Evolutionary conservation across 2,113 vertebrate genomes (phyloP), one percentile per base, ranked within the genome.

Genomic region (Alligator sinensis): DNA sequence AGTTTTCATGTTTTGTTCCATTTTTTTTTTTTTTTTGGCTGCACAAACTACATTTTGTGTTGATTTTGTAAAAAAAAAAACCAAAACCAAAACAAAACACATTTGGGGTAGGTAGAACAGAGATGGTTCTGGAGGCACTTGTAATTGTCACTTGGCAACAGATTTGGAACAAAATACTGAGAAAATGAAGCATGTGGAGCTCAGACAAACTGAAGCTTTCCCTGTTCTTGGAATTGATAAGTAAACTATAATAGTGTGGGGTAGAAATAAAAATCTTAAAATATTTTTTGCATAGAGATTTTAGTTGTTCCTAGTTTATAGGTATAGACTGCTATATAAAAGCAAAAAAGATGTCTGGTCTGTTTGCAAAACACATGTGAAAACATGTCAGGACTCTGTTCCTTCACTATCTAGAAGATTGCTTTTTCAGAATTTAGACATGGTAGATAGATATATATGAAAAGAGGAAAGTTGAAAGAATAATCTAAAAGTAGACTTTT

Each of bases 221-320:
- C 2, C 3, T 1, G 30, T 64, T 89, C 47, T 66, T 58, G 75
- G 2, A 70, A 78, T 77, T 77, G 54, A 11, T 9, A 83, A 86
- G 70, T 13, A 0, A 70, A n/a, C 13, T 1, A 3, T 22, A 28
- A 18, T 30, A 70, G 0, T 0, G 34, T 5, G 14, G 11, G 10
- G 0, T 1, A 82, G 3, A 1, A 10, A 80, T 58, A 17, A 77
- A 85, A 86, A 62, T 77, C 2, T 28, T 75, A 9, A 13, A 58
- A 1, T 4, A 1, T 77, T 77, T 2, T 25, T 55, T 75, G 14
- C 38, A 60, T 3, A 57, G 11, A 59, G 15, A 5, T 28, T 77
- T 18, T 3, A 77, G 17, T 57, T 80, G 62, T 9, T 77, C 66
- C 11, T 70, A 30, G 10, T n/a, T 57, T 74, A 19, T 16, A 38